Evolutionary conservation across 2,888 invertebrate genomes (phyloP).

Genomic region (Lasius platythorax): DNA sequence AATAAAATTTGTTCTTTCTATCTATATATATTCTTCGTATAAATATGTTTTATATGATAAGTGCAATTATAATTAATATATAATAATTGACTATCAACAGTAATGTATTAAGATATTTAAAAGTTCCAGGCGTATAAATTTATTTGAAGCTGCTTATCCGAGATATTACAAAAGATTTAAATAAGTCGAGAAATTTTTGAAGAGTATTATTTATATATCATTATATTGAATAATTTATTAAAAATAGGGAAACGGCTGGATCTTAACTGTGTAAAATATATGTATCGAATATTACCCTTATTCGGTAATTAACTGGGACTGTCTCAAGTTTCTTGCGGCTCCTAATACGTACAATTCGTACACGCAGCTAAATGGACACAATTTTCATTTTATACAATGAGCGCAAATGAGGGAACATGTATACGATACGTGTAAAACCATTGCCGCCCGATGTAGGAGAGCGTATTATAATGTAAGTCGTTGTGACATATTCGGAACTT

Average conservation of each 20-base stretch:
- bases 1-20: background rate
- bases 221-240: background rate
- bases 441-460: constrained; percentile 2
- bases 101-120: background rate
- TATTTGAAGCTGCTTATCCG: background rate
- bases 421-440: constrained; percentile 25
- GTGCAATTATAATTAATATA: constrained; percentile 23
- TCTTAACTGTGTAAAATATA: background rate
- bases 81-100: background rate
- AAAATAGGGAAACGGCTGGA: too few relatives aligned
- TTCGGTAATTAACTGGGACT: background rate
- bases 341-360: constrained; percentile 18
- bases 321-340: constrained; percentile 29
- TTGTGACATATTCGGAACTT: constrained; percentile 49
- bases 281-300: background rate
- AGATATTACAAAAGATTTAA: background rate
- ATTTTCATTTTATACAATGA: constrained; percentile 41
- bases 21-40: background rate
- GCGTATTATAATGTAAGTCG: constrained; percentile 32
- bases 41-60: background rate
- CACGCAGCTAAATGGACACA: constrained; percentile 4
- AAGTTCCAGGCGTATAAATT: background rate
- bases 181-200: background rate
- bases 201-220: background rate
- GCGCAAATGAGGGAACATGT: constrained; percentile 41